A percentile compares a stretch with the other conserved stretches of the same genome.
Conservation (phyloP, 2,888 invertebrate species). For the Drosophila prostipennis region DNA sequence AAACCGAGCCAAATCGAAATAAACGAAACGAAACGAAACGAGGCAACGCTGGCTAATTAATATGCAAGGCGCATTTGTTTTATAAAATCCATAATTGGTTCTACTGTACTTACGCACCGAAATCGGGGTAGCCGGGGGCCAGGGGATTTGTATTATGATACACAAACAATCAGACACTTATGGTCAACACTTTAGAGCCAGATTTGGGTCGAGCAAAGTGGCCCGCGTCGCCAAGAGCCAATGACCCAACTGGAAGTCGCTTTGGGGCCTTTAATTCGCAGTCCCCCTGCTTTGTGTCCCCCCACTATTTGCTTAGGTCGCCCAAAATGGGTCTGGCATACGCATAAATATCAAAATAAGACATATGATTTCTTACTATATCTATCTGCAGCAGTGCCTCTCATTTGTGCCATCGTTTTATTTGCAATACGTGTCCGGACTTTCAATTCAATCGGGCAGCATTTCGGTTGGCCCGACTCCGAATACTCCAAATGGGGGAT, state of each 20-base stretch:
- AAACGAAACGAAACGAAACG: constrained; percentile 21
- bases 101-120: constrained; percentile 83
- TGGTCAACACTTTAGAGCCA: constrained; percentile 81
- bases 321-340: constrained; percentile 78
- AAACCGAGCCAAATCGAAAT: constrained; percentile 31
- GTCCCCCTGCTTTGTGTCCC: constrained; percentile 28
- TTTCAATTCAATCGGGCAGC: constrained; percentile 50
- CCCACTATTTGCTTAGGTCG: constrained; percentile 80
- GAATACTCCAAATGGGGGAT: constrained; percentile 32
- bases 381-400: constrained; percentile 39
- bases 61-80: constrained; percentile 81
- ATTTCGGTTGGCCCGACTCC: neutral
- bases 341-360: constrained; percentile 75
- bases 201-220: constrained; percentile 73
- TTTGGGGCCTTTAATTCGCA: constrained; percentile 62
- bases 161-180: constrained; percentile 80
- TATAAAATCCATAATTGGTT: constrained; percentile 84
- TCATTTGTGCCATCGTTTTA: constrained; percentile 76
- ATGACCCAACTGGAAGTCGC: constrained; percentile 70
- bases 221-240: constrained; percentile 70
- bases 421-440: constrained; percentile 68
- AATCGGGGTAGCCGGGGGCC: constrained; percentile 37
- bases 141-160: constrained; percentile 73
- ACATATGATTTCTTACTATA: constrained; percentile 76
- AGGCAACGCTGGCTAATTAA: constrained; percentile 54